A percentile compares a stretch with the other conserved stretches of the same genome.
These are phyloP conservation scores for Ctenomys sociabilis DNA, from an alignment of 2,113 vertebrate species.

Conservation along the genomic window DNA sequence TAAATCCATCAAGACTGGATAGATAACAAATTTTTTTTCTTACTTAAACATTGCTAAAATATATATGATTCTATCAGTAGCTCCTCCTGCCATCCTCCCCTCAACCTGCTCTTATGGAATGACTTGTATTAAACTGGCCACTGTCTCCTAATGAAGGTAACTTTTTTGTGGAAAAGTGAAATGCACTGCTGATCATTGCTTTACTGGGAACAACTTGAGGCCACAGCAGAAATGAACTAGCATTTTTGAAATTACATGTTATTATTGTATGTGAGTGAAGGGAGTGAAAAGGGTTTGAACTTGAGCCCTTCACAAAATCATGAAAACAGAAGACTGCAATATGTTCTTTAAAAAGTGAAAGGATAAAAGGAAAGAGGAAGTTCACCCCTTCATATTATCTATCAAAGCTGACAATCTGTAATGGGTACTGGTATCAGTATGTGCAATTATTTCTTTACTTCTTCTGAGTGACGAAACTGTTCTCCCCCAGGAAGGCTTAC, in stretches of 20 bases:
- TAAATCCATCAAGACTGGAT: background rate
- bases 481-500: slow-evolving; percentile 59
- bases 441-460: slow-evolving; percentile 68
- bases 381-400: slow-evolving; percentile 50
- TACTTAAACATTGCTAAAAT: background rate
- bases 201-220: background rate
- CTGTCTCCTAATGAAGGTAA: slow-evolving; percentile 42
- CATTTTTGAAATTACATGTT: slow-evolving; percentile 41
- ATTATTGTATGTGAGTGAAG: slow-evolving; percentile 18
- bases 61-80: background rate
- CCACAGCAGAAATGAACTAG: slow-evolving; percentile 58
- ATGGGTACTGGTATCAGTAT: slow-evolving; percentile 47
- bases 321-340: slow-evolving; percentile 64
- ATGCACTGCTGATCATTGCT: slow-evolving; percentile 20
- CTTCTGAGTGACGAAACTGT: background rate
- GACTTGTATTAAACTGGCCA: background rate
- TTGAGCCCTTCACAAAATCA: slow-evolving; percentile 36
- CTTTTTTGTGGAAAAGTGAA: slow-evolving; percentile 21
- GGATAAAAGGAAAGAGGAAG: slow-evolving; percentile 43
- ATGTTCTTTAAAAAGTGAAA: slow-evolving; percentile 48
- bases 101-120: background rate
- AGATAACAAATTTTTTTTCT: background rate
- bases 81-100: background rate
- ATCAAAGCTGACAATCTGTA: slow-evolving; percentile 70
- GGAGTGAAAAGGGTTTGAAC: background rate